phyloP scores from a whole-genome alignment of 1,140 invertebrate species.

The Drosophila mayri region DNA sequence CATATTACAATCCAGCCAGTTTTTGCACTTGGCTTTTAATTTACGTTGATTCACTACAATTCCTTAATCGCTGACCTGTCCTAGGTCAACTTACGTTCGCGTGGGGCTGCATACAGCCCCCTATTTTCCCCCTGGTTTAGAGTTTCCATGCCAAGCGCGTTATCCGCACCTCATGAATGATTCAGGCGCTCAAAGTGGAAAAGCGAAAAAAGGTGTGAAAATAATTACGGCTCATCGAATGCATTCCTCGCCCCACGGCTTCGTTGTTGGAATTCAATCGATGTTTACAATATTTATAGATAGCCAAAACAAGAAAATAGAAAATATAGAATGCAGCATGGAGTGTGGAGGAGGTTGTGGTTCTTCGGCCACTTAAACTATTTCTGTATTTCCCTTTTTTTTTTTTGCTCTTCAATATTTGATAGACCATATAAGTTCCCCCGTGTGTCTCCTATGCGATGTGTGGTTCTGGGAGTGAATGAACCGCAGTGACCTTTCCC shows the following conservation, averaged over 20 bases:
- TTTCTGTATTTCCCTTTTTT: conserved; percentile 19
- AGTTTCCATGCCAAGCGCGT: not conserved
- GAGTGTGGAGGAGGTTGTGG: not conserved
- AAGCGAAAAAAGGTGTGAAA: conserved; percentile 43
- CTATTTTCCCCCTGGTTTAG: not conserved
- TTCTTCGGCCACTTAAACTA: conserved; percentile 20
- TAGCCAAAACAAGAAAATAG: conserved; percentile 1
- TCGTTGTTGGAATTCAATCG: conserved; percentile 41
- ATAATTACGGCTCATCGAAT: conserved; percentile 36
- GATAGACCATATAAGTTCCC: conserved; percentile 38
- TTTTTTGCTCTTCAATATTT: conserved; percentile 42
- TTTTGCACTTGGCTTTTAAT: not conserved
- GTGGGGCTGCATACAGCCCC: conserved; percentile 11
- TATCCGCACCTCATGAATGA: conserved; percentile 49
- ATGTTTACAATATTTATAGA: conserved; percentile 61
- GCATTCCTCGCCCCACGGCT: conserved; percentile 28
- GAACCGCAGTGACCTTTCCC: conserved; percentile 66
- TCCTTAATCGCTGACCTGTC: conserved; percentile 18
- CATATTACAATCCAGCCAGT: not conserved
- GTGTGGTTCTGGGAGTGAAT: conserved; percentile 52
- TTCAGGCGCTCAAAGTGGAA: conserved; percentile 35
- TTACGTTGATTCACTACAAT: conserved; percentile 1
- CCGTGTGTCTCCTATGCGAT: conserved; percentile 28
- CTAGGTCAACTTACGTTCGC: conserved; percentile 35
- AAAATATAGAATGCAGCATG: not conserved